Percentiles rank a stretch among this genome's conserved stretches.
Conservation (phyloP, 2,113 vertebrate genomes). For the Ursus arctos region DNA sequence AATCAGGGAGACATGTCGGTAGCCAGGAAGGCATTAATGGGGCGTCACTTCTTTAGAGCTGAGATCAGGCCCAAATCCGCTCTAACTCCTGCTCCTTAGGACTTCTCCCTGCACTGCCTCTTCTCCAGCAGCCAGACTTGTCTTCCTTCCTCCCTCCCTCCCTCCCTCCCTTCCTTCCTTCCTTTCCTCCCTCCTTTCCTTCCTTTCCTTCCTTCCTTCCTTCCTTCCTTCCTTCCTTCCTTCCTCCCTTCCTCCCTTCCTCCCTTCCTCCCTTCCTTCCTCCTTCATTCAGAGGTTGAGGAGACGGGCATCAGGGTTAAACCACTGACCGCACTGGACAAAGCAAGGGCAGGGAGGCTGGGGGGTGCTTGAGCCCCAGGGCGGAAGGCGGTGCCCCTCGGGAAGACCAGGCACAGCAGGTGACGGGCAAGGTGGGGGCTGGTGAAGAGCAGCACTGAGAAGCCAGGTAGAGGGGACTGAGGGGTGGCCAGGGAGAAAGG, state of each 20-base stretch:
- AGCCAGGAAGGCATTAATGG: slow-evolving; percentile 90
- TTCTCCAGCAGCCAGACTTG: background rate
- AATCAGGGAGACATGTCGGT: slow-evolving; percentile 80
- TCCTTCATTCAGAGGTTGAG: background rate
- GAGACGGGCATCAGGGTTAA: background rate
- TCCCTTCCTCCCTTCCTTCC: background rate
- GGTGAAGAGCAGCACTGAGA: no score
- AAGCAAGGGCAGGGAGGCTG: no score
- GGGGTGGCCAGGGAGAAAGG: background rate
- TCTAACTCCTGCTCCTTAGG: slow-evolving; percentile 3
- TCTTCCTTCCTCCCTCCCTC: accelerated
- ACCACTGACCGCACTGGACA: background rate
- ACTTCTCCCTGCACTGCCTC: slow-evolving; percentile 60
- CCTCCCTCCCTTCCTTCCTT: background rate
- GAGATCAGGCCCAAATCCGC: slow-evolving; percentile 88
- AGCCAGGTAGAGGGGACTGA: background rate
- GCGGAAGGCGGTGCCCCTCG: accelerated
- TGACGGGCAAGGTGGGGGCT: no score
- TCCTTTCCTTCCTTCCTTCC: accelerated
- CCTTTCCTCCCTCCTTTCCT: background rate
- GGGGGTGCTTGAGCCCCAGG: background rate
- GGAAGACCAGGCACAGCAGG: background rate
- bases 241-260: accelerated
- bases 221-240: accelerated
- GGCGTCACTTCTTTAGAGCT: slow-evolving; percentile 81